Evolutionary conservation across 2,113 vertebrate genomes (phyloP), one percentile per base, ranked within the genome.

Genomic region (Platichthys stellatus): DNA sequence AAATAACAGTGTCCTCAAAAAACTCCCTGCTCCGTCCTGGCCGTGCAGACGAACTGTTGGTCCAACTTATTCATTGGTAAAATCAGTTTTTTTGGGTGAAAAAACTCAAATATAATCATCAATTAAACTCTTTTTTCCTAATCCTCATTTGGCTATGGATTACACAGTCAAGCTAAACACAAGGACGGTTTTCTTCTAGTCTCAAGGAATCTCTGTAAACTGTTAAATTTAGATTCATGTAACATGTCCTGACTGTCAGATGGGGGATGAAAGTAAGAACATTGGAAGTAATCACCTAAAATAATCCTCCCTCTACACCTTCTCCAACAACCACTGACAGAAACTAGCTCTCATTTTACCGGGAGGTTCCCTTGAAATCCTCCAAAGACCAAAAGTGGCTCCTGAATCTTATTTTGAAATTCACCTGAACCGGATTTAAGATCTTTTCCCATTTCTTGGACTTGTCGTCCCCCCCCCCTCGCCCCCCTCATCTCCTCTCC

Each of bases 11-110:
- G 40, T 40, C 40, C 40, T 40, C 40, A 40, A 18, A 17, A 78
- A 75, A 69, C 64, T 51, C 60, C 11, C 40, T 49, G 47, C 47
- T 18, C 47, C 17, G 4, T 18, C 47, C 53, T 54, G 53, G 53
- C 18, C n/a, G 40, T 62, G 54, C 8, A 57, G 63, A 76, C 28
- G 51, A 23, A 64, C 6, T 54, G 18, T 72, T 47, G 63, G 75
- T 63, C 60, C 80, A 61, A 66, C 3, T 81, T 61, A 57, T n/a
- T 49, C 45, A 62, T 43, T 67, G 63, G 59, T 21, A 18, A 49
- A 17, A 18, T 24, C 38, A 49, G 26, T 12, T 11, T 9, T 54
- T 72, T 56, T 18, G 1, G 28, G 12, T 2, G 9, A 56, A 5
- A 40, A 40, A 40, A 40, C 40, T 40, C 12, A 40, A 40, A 40